These are phyloP conservation scores for Choloepus hoffmanni DNA, from an alignment of 2,113 vertebrate genomes.

Conservation along the genomic window DNA sequence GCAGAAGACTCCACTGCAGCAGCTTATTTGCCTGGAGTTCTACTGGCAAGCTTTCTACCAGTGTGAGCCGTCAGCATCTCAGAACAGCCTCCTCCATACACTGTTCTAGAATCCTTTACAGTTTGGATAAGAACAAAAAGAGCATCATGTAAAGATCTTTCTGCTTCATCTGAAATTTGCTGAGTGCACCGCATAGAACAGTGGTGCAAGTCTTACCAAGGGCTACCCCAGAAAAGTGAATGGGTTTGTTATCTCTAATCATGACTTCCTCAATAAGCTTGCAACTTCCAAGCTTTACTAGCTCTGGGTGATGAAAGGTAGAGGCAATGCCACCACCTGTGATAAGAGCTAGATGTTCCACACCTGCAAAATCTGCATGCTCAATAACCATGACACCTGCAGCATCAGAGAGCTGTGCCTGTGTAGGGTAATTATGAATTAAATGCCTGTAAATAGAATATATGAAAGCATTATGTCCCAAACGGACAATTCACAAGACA, in stretches of 20 bases:
- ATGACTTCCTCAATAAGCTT: conserved; percentile 86
- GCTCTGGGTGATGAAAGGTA: conserved; percentile 92
- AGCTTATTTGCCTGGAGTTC: conserved; percentile 97
- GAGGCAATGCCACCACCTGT: conserved; percentile 99
- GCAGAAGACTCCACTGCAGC: conserved; percentile 99
- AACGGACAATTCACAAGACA: conserved; percentile 19
- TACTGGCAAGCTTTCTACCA: conserved; percentile 93
- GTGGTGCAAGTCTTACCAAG: conserved; percentile 98
- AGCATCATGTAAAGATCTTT: conserved; percentile 97
- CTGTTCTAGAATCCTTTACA: conserved; percentile 95
- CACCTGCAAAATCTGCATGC: conserved; percentile 97
- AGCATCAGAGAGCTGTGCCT: conserved; percentile 95
- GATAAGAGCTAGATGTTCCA: conserved; percentile 96
- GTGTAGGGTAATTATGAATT: conserved; percentile 96
- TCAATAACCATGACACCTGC: conserved; percentile 99
- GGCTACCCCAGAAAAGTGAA: conserved; percentile 98
- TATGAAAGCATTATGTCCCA: neutral
- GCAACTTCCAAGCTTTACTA: conserved; percentile 91
- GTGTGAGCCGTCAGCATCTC: conserved; percentile 90
- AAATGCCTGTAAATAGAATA: conserved; percentile 90
- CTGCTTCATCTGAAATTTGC: conserved; percentile 98
- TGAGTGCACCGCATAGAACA: conserved; percentile 96
- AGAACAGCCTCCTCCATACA: conserved; percentile 94
- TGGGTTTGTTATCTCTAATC: conserved; percentile 97
- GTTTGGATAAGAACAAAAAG: conserved; percentile 98